Conservation (phyloP, 2,113 vertebrate species). For the Salvelinus sp. region DNA sequence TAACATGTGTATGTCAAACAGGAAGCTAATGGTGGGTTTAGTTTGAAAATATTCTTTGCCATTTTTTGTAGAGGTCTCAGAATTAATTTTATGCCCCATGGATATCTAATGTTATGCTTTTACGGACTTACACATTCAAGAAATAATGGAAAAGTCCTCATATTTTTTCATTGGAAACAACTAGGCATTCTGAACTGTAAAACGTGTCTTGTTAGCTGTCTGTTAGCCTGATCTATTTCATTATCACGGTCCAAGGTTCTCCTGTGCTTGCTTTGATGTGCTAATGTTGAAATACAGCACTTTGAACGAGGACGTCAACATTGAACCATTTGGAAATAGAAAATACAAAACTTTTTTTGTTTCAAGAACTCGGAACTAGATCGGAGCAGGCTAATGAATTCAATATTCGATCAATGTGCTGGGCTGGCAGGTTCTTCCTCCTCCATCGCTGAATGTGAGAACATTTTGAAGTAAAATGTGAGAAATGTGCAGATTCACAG, state of each 20-base stretch:
- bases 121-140: constrained; percentile 62
- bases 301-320: not conserved
- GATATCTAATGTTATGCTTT: constrained; percentile 75
- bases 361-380: constrained; percentile 33
- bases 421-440: constrained; percentile 39
- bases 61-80: constrained; percentile 67
- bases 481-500: constrained; percentile 72
- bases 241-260: constrained; percentile 18
- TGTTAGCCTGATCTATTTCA: constrained; percentile 40
- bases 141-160: constrained; percentile 64
- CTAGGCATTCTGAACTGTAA: constrained; percentile 32
- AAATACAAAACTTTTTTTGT: constrained; percentile 11
- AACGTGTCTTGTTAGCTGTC: constrained; percentile 25
- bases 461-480: constrained; percentile 63
- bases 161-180: constrained; percentile 48
- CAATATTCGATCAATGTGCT: constrained; percentile 47
- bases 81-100: constrained; percentile 72
- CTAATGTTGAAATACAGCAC: constrained; percentile 25
- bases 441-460: constrained; percentile 44
- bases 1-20: constrained; percentile 60
- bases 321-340: constrained; percentile 26
- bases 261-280: constrained; percentile 24
- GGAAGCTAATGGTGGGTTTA: constrained; percentile 67
- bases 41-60: constrained; percentile 71
- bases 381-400: constrained; percentile 49